phyloP scores from a whole-genome alignment of 2,888 invertebrate species.

The Pheosia tremula region DNA sequence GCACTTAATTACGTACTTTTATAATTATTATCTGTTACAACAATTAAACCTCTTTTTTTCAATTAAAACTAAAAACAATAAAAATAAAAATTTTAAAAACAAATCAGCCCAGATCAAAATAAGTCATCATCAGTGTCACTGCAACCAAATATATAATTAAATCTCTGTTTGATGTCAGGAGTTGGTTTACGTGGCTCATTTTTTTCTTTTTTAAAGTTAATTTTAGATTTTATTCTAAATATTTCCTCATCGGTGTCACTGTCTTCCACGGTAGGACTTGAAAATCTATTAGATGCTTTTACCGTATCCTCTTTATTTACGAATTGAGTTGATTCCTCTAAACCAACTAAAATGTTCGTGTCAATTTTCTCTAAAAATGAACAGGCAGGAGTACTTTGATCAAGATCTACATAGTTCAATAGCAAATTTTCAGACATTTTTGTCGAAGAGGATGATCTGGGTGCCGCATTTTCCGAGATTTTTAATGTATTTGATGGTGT shows the following conservation, averaged over 20 bases:
- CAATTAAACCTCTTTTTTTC: neutral
- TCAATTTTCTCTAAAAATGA: slow-evolving; percentile 10
- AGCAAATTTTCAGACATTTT: slow-evolving; percentile 6
- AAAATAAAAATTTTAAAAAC: too few species aligned
- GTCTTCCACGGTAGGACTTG: slow-evolving; percentile 6
- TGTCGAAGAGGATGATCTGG: slow-evolving; percentile 5
- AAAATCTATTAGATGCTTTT: slow-evolving; percentile 5
- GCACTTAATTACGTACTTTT: too few species aligned
- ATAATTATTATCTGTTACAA: too few species aligned
- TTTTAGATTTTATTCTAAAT: slow-evolving; percentile 8
- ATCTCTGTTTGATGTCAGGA: too few species aligned
- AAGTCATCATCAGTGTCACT: neutral
- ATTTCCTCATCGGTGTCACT: slow-evolving; percentile 11
- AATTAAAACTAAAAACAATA: neutral
- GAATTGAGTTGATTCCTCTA: slow-evolving; percentile 9
- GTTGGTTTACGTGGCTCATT: neutral
- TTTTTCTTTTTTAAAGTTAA: neutral
- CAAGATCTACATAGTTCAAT: slow-evolving; percentile 2
- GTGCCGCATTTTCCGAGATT: too few species aligned
- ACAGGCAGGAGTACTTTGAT: slow-evolving; percentile 8
- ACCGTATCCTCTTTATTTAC: slow-evolving; percentile 8
- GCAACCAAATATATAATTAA: neutral
- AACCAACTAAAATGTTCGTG: slow-evolving; percentile 8
- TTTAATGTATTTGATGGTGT: slow-evolving; percentile 8
- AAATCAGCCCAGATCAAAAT: too few species aligned